phyloP scores from a whole-genome alignment of 35 echinoderm and acorn worm species.

The Acanthaster planci region DNA sequence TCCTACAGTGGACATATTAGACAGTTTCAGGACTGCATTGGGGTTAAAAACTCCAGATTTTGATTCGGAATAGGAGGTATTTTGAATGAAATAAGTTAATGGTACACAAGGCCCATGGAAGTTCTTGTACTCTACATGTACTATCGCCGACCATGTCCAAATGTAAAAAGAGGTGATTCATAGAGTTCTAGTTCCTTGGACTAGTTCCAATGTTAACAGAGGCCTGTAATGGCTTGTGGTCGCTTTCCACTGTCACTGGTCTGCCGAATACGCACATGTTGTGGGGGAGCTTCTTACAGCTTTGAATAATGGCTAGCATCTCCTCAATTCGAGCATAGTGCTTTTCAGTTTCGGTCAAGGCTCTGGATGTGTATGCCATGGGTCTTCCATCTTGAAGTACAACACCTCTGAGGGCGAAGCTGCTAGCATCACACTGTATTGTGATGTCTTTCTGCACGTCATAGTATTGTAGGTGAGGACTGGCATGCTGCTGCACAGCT shows the following conservation, averaged over 20 bases:
- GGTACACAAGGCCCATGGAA: too few species aligned
- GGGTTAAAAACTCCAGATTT: too few species aligned
- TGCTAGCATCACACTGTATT: conserved; percentile 72
- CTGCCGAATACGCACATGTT: conserved; percentile 74
- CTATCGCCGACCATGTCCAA: too few species aligned
- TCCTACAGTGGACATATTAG: too few species aligned
- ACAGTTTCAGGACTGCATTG: too few species aligned
- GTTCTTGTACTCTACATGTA: too few species aligned
- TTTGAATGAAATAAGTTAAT: too few species aligned
- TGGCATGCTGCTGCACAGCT: background rate
- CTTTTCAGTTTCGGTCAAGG: background rate
- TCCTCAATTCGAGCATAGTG: too few species aligned
- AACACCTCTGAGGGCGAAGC: conserved; percentile 54
- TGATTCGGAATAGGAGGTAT: too few species aligned
- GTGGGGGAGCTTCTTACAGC: conserved; percentile 75
- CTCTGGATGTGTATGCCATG: conserved; percentile 4
- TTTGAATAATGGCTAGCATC: conserved; percentile 67
- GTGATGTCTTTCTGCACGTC: conserved; percentile 28
- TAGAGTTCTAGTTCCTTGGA: too few species aligned
- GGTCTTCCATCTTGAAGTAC: conserved; percentile 30
- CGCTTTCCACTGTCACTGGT: conserved; percentile 34
- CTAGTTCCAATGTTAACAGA: too few species aligned
- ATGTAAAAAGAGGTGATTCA: too few species aligned
- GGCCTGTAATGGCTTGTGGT: conserved; percentile 78
- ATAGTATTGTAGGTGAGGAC: conserved; percentile 51